Evolutionary conservation across 2,113 vertebrate genomes (phyloP).

Genomic region (Centropus unirufus): DNA sequence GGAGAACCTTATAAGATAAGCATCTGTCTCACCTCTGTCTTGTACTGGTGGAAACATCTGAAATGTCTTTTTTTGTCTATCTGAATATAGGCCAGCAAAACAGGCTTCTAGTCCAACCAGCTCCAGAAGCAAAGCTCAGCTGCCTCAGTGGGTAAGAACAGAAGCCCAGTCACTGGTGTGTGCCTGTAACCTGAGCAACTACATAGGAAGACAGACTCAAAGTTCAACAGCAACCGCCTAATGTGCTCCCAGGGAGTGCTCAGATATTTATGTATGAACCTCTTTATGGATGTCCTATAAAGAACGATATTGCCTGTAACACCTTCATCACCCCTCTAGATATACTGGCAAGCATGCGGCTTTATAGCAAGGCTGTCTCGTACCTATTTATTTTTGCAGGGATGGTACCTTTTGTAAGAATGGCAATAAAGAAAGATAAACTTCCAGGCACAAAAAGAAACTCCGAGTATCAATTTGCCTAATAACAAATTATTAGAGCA

Average conservation of each 20-base stretch:
- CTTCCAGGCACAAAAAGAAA: neutral
- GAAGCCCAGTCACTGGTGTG: fast-evolving
- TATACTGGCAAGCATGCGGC: neutral
- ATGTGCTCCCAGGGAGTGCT: neutral
- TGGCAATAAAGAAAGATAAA: neutral
- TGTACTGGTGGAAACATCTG: neutral
- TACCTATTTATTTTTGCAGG: neutral
- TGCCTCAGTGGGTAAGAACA: neutral
- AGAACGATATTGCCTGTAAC: neutral
- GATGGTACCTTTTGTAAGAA: neutral
- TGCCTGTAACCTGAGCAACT: neutral
- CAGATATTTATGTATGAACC: neutral
- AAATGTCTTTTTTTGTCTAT: neutral
- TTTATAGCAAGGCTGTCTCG: neutral
- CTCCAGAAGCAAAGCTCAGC: neutral
- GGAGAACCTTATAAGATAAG: neutral
- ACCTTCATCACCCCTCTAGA: neutral
- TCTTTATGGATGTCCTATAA: neutral
- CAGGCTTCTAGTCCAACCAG: neutral
- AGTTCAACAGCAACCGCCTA: neutral
- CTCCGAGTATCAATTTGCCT: neutral
- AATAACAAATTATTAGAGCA: neutral
- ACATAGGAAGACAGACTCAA: neutral
- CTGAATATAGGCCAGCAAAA: neutral
- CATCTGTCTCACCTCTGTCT: neutral